phyloP scores from a whole-genome alignment of 2,888 invertebrate species.

The Calameuta filiformis region DNA sequence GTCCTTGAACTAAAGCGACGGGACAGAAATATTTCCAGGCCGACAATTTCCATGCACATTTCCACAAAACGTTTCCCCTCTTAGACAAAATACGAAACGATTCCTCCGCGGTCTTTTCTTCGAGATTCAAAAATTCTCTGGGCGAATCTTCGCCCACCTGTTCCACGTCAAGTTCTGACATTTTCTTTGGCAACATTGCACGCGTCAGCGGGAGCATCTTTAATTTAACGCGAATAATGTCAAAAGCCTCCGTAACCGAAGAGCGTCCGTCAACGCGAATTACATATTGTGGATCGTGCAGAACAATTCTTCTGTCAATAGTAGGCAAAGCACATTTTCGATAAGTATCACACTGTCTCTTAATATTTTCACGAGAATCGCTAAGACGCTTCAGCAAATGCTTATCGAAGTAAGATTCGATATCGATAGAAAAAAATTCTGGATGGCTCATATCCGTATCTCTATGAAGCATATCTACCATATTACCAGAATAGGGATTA shows the following conservation, averaged over 20 bases:
- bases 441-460: conserved; percentile 53
- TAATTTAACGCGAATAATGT: conserved; percentile 67
- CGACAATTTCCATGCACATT: conserved; percentile 68
- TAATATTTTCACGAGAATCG: conserved; percentile 66
- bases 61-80: conserved; percentile 48
- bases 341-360: conserved; percentile 69
- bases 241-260: conserved; percentile 67
- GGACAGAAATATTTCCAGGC: conserved; percentile 74
- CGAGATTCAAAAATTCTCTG: conserved; percentile 34
- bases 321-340: conserved; percentile 64
- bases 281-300: conserved; percentile 69
- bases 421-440: conserved; percentile 61
- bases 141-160: conserved; percentile 18
- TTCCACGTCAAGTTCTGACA: conserved; percentile 36
- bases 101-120: conserved; percentile 48
- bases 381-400: conserved; percentile 68
- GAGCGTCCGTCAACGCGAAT: conserved; percentile 72
- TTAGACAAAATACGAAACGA: conserved; percentile 52
- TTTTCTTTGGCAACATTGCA: conserved; percentile 56
- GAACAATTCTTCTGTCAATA: conserved; percentile 68
- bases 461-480: conserved; percentile 47
- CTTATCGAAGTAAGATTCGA: conserved; percentile 48
- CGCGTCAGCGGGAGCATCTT: conserved; percentile 56
- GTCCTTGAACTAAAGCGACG: conserved; percentile 72
- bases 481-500: conserved; percentile 49